Conservation (phyloP, 2,113 vertebrate genomes). For the Antechinus flavipes region DNA sequence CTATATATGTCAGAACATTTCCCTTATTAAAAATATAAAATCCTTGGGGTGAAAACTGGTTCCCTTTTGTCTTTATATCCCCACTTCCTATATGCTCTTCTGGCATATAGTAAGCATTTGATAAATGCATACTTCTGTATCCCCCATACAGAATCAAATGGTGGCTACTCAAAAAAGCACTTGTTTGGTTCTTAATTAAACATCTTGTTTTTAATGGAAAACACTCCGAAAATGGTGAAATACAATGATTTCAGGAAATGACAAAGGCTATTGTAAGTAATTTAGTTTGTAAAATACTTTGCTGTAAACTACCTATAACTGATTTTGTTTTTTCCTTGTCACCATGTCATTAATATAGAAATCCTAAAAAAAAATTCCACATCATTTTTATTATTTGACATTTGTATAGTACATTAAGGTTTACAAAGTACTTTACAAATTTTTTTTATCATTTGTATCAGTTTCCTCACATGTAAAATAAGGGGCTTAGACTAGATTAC, state of each 20-base stretch:
- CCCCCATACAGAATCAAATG: neutral
- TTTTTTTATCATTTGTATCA: neutral
- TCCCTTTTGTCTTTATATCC: neutral
- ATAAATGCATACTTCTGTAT: neutral
- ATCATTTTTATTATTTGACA: neutral
- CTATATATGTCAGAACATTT: too few species aligned
- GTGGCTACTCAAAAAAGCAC: neutral
- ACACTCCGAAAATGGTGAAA: neutral
- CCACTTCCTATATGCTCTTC: neutral
- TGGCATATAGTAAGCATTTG: neutral
- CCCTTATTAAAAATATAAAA: too few species aligned
- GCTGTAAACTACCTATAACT: neutral
- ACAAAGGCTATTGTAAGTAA: neutral
- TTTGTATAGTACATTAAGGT: conserved; percentile 5
- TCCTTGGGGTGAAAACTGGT: neutral
- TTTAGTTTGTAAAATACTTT: neutral
- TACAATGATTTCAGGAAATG: neutral
- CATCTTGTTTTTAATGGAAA: neutral
- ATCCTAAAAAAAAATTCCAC: neutral
- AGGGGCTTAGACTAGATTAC: neutral
- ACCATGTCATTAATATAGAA: neutral
- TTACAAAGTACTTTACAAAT: neutral
- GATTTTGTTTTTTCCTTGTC: conserved; percentile 9
- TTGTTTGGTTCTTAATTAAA: neutral
- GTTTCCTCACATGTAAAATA: neutral